Evolutionary conservation across 2,113 vertebrate genomes (phyloP).

Genomic region (Dunckerocampus dactyliophorus): DNA sequence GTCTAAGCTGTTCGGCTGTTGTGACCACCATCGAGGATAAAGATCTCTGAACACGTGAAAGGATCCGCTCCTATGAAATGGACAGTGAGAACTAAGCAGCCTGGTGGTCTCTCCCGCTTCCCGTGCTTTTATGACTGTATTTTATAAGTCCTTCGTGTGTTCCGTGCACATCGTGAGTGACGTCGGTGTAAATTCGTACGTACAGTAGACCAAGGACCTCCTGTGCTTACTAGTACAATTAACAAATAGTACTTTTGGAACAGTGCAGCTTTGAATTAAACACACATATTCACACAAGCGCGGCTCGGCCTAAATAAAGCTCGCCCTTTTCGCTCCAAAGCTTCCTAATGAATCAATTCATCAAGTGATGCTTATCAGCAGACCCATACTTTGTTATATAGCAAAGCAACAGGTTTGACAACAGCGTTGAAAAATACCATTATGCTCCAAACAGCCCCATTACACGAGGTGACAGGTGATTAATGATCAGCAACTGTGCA

Average conservation of each 20-base stretch:
- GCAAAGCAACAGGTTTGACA: constrained; percentile 8
- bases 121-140: no score
- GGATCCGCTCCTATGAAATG: no score
- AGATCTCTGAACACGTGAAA: no score
- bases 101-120: no score
- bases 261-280: background rate
- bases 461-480: background rate
- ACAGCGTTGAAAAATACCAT: constrained; percentile 10
- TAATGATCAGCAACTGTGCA: constrained; percentile 9
- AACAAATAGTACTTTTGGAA: background rate
- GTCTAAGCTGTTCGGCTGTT: no score
- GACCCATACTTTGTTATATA: background rate
- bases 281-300: background rate
- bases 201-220: no score
- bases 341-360: constrained; percentile 8
- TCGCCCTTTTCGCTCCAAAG: background rate
- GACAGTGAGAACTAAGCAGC: no score
- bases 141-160: no score
- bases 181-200: no score
- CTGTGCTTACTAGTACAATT: background rate
- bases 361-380: background rate
- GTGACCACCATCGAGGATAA: no score
- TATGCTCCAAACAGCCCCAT: background rate
- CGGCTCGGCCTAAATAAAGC: background rate
- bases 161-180: no score